A percentile compares a stretch with the other conserved stretches of the same genome.
Evolutionary conservation across 1,140 invertebrate genomes (phyloP).

Genomic region (Brachionus manjavacas): DNA sequence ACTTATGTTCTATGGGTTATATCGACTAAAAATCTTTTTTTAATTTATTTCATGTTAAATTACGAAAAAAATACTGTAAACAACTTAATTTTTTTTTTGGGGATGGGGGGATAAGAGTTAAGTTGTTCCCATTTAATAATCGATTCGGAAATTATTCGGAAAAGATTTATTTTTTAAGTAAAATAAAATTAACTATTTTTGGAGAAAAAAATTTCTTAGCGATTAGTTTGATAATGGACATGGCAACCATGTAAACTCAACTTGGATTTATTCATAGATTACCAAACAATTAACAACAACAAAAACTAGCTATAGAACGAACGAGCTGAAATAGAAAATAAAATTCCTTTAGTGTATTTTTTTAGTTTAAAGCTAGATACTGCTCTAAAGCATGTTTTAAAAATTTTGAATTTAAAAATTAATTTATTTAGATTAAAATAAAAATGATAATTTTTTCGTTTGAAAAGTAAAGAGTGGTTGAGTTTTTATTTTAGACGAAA

Average conservation of each 20-base stretch:
- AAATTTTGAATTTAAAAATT: neutral
- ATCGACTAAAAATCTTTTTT: no score
- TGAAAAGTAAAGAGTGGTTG: neutral
- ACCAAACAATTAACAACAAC: neutral
- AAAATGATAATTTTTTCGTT: slow-evolving; percentile 1
- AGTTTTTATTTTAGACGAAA: neutral
- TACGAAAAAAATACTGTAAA: no score
- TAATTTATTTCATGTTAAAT: no score
- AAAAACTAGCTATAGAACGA: neutral
- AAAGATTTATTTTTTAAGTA: no score
- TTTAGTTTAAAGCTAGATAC: neutral
- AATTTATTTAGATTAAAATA: slow-evolving; percentile 36
- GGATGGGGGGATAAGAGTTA: no score
- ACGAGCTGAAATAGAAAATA: neutral
- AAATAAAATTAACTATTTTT: no score
- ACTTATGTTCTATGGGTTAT: no score
- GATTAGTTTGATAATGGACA: neutral
- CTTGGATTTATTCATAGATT: neutral
- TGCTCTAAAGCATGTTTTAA: neutral
- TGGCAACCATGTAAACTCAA: neutral
- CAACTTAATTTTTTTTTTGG: no score
- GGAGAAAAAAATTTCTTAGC: neutral
- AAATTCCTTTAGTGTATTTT: slow-evolving; percentile 20
- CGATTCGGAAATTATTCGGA: no score
- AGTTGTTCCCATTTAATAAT: no score